Base-by-base conservation (phyloP, 2,113 vertebrate genomes). In the Tenrec ecaudatus region DNA sequence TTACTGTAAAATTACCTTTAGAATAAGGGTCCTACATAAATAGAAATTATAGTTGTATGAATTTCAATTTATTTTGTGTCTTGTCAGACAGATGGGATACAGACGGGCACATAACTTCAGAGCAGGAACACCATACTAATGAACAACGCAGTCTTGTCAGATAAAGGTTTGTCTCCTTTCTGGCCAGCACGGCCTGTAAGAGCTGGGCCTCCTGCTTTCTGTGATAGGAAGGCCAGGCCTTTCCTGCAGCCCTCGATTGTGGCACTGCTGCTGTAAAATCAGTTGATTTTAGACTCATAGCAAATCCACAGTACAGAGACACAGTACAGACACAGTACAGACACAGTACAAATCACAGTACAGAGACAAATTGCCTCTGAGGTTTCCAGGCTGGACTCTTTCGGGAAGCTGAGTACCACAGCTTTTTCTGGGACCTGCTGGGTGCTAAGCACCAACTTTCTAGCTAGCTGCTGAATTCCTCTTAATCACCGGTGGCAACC, bases 1-100 rank as follows among this genome's bases (percentile, higher is more conserved):
- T 94, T 79, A 29, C n/a, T 88, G 81, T 4, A 86, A 80, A 93
- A 27, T 86, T 92, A 71, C 8, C 86, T 89, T 86, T 89, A 89
- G 91, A 66, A 53, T 53, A 53, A 12, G 47, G 47, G 47, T 53
- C 12, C 47, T 53, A 53, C 47, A 53, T 53, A 53, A 53, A 53
- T 53, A 53, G 47, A 53, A 53, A 53, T 80, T 20, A 57, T 40
- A 81, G 43, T 38, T 89, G 75, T 6, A 6, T 86, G 68, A 80
- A 43, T 79, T 88, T 92, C 82, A 40, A 64, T 29, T 91, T 92
- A 90, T 88, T 87, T 94, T 88, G 23, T 88, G 12, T 83, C 40
- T 53, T 81, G 1, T 91, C 64, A 82, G 33, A 36, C 60, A 95
- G 33, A 23, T 77, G 82, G 60, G 66, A 77, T 16, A 88, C 47